A percentile compares a stretch with the other conserved stretches of the same genome.
These are phyloP conservation scores for Apocheima hispidaria DNA, from an alignment of 2,888 invertebrate species.

Conservation along the genomic window DNA sequence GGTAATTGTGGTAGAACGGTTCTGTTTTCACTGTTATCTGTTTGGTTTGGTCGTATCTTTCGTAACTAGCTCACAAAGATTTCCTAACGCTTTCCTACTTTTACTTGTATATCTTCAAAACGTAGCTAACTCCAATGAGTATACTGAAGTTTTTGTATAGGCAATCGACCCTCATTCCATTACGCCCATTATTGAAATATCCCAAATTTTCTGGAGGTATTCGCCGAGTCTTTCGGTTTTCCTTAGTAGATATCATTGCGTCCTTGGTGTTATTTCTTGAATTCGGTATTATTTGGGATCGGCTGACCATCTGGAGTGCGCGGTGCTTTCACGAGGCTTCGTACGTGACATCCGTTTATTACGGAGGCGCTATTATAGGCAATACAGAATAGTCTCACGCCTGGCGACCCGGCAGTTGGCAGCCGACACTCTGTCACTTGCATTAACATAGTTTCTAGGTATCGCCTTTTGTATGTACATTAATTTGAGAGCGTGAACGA, in stretches of 20 bases:
- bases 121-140: too few species aligned
- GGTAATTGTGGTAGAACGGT: slow-evolving; percentile 42
- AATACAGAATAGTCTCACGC: slow-evolving; percentile 67
- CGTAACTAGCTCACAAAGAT: slow-evolving; percentile 41
- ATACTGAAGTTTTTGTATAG: slow-evolving; percentile 1
- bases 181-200: slow-evolving; percentile 1
- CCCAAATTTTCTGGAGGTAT: not conserved
- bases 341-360: slow-evolving; percentile 73
- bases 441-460: slow-evolving; percentile 55
- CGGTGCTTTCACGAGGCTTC: slow-evolving; percentile 56
- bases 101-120: slow-evolving; percentile 8
- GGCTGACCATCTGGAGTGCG: slow-evolving; percentile 57
- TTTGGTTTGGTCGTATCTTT: slow-evolving; percentile 42
- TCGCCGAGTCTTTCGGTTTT: slow-evolving; percentile 24
- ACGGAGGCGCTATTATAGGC: slow-evolving; percentile 50
- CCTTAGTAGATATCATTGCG: slow-evolving; percentile 22
- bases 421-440: slow-evolving; percentile 47
- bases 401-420: slow-evolving; percentile 52
- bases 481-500: slow-evolving; percentile 53
- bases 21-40: slow-evolving; percentile 67
- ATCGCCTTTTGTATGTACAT: slow-evolving; percentile 53
- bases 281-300: slow-evolving; percentile 56
- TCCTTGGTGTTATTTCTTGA: slow-evolving; percentile 46
- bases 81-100: slow-evolving; percentile 33
- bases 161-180: not conserved